These are phyloP conservation scores for Heteromurus nitidus DNA, from an alignment of 2,888 invertebrate species.

Conservation along the genomic window DNA sequence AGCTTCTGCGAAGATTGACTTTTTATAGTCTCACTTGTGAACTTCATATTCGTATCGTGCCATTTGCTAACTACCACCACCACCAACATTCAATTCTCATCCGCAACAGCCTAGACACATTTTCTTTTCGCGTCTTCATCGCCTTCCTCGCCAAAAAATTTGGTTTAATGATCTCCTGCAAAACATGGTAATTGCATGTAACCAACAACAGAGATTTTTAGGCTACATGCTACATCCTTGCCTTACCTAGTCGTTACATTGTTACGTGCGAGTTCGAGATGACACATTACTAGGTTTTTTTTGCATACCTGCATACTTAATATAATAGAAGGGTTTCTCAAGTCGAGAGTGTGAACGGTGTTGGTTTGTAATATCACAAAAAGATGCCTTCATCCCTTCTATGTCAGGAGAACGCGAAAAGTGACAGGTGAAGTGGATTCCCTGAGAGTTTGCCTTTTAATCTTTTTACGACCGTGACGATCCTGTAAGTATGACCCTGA, in stretches of 20 bases:
- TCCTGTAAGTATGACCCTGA: constrained; percentile 36
- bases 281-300: no score
- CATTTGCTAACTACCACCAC: not conserved
- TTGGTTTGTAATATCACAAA: no score
- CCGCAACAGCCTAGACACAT: constrained; percentile 13
- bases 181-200: constrained; percentile 1
- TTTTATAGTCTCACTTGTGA: not conserved
- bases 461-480: constrained; percentile 39
- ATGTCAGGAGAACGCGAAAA: constrained; percentile 37
- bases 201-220: not conserved
- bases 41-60: not conserved
- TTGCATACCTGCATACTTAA: constrained; percentile 4
- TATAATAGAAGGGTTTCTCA: no score
- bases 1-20: constrained; percentile 12
- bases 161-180: constrained; percentile 22
- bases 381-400: constrained; percentile 8
- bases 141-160: constrained; percentile 18
- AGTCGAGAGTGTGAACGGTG: constrained; percentile 9
- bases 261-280: not conserved
- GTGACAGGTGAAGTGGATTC: constrained; percentile 30
- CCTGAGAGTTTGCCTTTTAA: constrained; percentile 16
- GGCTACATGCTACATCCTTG: constrained; percentile 14
- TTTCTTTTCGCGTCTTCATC: constrained; percentile 17
- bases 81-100: constrained; percentile 3
- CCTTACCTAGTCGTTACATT: constrained; percentile 4